Evolutionary conservation across 2,113 vertebrate genomes (phyloP).

Genomic region (Urocynchramus pylzowi): DNA sequence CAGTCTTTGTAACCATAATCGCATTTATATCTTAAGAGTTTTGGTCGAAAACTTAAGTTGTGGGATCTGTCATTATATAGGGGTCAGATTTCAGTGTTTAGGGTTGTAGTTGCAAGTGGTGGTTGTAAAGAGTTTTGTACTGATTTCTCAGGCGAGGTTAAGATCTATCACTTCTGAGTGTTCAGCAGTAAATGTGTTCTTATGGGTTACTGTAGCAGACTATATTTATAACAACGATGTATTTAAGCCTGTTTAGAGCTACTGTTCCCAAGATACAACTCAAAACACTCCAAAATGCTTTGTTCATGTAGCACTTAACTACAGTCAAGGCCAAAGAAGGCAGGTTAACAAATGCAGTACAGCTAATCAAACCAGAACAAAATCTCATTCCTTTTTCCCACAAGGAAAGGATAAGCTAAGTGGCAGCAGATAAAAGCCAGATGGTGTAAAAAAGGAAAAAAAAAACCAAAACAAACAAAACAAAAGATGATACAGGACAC

Average conservation of each 20-base stretch:
- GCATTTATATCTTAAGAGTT: neutral
- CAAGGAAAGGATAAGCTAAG: neutral
- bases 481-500: neutral
- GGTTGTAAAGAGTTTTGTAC: neutral
- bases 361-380: neutral
- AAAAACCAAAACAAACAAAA: neutral
- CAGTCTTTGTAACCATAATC: neutral
- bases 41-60: neutral
- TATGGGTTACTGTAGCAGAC: neutral
- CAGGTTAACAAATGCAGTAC: neutral
- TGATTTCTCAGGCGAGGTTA: neutral
- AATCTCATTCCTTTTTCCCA: neutral
- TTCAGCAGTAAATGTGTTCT: neutral
- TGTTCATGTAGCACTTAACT: neutral
- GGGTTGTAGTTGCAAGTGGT: neutral
- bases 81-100: neutral
- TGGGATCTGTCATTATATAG: rapidly evolving
- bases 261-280: neutral
- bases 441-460: neutral
- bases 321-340: neutral
- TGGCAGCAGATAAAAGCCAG: neutral
- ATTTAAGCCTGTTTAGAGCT: neutral
- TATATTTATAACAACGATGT: neutral
- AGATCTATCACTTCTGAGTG: neutral
- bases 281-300: neutral